Base-by-base conservation (phyloP, 2,113 vertebrate species). In the Calyptommatus sinebrachiatus region DNA sequence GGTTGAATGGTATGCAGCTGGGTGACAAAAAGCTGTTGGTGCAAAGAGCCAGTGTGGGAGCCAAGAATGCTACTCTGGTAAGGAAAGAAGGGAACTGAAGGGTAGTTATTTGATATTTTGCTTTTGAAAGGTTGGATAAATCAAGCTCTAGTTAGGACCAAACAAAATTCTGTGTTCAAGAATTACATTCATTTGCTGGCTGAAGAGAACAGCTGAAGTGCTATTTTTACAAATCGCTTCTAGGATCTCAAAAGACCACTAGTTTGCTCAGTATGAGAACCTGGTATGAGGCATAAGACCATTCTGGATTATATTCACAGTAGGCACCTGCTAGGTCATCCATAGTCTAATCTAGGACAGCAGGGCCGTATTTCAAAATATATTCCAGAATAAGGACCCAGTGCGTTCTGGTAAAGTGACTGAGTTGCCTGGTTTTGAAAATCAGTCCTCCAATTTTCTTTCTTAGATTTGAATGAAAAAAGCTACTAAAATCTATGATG, bases 1-100 rank as follows among this genome's bases (percentile, higher is more conserved):
- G 97, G 71, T 91, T 98, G 83, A 98, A 97, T 1, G 97, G 97
- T 57, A 98, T 98, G 97, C 97, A 98, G 88, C 92, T 98, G 68
- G 97, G 97, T 68, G 97, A 98, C 90, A 98, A 98, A 94, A 98
- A 98, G 83, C 96, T 98, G 73, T 93, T 98, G 80, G 97, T 98
- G 67, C 97, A 98, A 90, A 95, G 97, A 92, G 97, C 97, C 41
- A 98, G 97, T 46, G 97, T 98, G 85, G 97, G 97, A 86, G 97
- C 97, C 86, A 98, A 98, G 95, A 97, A 97, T 75, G 96, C 97
- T 85, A 96, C 97, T 85, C 93, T 97, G 96, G 97, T 98, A 88
- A 91, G 94, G 75, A 86, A 74, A 80, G 31, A 22, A 57, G 16
- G 77, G 22, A 35, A 60, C n/a, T 70, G 63, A 10, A 28, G 41